Evolutionary conservation across 2,888 invertebrate species (phyloP).

Genomic region (Callimorpha dominula): DNA sequence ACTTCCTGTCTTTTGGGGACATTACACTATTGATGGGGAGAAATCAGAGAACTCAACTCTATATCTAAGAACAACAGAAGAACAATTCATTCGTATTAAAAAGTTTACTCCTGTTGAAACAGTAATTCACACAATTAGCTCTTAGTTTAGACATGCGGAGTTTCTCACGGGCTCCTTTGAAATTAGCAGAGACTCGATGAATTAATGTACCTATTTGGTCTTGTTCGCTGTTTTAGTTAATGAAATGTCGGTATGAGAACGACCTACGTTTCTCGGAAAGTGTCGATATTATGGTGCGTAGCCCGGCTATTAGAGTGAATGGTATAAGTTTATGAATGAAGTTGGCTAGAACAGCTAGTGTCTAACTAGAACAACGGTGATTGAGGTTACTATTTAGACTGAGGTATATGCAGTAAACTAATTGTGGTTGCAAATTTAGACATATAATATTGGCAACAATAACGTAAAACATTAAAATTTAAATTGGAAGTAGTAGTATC

Average conservation of each 20-base stretch:
- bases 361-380: not conserved
- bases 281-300: constrained; percentile 30
- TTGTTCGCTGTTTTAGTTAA: constrained; percentile 37
- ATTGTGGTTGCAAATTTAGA: not conserved
- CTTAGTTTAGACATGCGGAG: constrained; percentile 49
- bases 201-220: constrained; percentile 49
- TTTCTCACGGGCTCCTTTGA: constrained; percentile 60
- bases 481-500: not conserved
- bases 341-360: not conserved
- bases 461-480: not conserved
- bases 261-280: constrained; percentile 30
- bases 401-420: not conserved
- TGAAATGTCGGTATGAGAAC: constrained; percentile 48
- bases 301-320: constrained; percentile 23
- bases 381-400: not conserved
- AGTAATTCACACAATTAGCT: constrained; percentile 60
- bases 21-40: no score
- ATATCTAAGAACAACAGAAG: not conserved
- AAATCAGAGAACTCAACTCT: not conserved
- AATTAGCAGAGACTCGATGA: constrained; percentile 54
- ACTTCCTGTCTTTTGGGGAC: no score
- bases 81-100: constrained; percentile 4
- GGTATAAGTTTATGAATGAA: constrained; percentile 36
- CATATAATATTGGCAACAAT: no score
- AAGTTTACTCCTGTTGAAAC: constrained; percentile 32